Conservation (phyloP, 2,888 invertebrate species). For the Drymonia ruficornis region DNA sequence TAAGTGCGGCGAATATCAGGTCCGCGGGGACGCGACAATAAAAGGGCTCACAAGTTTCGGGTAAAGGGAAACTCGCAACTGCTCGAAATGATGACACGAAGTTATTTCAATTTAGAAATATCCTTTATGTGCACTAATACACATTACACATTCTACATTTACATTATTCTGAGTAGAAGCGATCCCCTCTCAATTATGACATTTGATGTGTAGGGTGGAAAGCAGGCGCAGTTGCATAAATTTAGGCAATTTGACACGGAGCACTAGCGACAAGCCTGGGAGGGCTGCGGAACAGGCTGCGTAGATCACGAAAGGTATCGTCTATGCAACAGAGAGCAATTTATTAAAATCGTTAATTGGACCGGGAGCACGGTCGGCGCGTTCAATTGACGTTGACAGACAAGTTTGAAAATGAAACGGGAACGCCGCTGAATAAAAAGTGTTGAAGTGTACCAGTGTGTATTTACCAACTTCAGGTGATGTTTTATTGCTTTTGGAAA, state of each 20-base stretch:
- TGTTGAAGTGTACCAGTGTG: conserved; percentile 21
- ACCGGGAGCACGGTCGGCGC: conserved; percentile 24
- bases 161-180: conserved; percentile 63
- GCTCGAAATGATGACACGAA: conserved; percentile 36
- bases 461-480: conserved; percentile 15
- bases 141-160: no score
- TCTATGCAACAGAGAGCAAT: conserved; percentile 31
- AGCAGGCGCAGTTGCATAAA: conserved; percentile 70
- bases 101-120: conserved; percentile 39
- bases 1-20: conserved; percentile 4
- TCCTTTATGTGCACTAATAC: conserved; percentile 53
- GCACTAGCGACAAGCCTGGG: conserved; percentile 26
- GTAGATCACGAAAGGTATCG: conserved; percentile 39
- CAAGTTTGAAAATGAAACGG: conserved; percentile 37
- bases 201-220: conserved; percentile 69
- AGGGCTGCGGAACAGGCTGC: conserved; percentile 20
- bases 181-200: conserved; percentile 65
- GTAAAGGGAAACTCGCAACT: conserved; percentile 10
- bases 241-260: conserved; percentile 79
- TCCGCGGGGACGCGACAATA: neutral
- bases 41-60: conserved; percentile 4
- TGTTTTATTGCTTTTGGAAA: conserved; percentile 4
- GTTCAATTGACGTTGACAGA: conserved; percentile 32
- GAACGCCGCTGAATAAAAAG: conserved; percentile 29
- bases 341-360: conserved; percentile 46